Base-by-base conservation (phyloP, 1,140 invertebrate genomes). In the Drosophila biarmipes region DNA sequence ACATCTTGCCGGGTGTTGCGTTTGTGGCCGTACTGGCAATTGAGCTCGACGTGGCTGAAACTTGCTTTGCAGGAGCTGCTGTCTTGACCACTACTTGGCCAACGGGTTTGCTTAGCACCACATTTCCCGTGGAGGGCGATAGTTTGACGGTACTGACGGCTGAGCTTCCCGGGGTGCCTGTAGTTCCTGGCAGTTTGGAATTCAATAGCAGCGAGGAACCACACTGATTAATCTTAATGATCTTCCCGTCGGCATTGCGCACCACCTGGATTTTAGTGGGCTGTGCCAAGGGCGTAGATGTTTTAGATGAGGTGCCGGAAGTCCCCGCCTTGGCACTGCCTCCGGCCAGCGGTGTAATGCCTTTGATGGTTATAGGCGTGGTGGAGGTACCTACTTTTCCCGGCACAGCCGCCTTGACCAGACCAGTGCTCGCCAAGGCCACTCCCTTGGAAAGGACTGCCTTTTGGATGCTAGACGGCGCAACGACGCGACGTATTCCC, bases 221-320 rank as follows among this genome's bases (percentile, higher is more conserved):
- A 4, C 58, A 21, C 29, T 69, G 80, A 52, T 89, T 89, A 6
- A 89, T 19, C 38, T 84, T 89, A 0, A 90, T 78, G 2, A 90
- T 57, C 35, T 80, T 90, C 2, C 90, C 90, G 74, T 84, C 90
- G 1, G 84, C 27, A 5, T 80, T 87, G 3, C 87, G 87, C 19
- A 91, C 61, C 7, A 91, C 63, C 42, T 91, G 89, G 10, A 91
- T 71, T 46, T 66, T 63, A 8, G 54, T 45, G 8, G 48, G 14
- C n/a, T 48, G 29, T 21, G 53, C 34, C 19, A 59, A 1, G 12
- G 58, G 29, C 45, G 58, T 6, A 5, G 59, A 43, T 45, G 49
- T 63, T 5, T 52, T 59, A 5, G 52, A 12, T 10, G 66, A 24
- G 1, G 34, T 40, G 10, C 19, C 42, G 0, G 42, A 14, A 6